Base-by-base conservation (phyloP, 2,888 invertebrate genomes). In the Allygus modestus region DNA sequence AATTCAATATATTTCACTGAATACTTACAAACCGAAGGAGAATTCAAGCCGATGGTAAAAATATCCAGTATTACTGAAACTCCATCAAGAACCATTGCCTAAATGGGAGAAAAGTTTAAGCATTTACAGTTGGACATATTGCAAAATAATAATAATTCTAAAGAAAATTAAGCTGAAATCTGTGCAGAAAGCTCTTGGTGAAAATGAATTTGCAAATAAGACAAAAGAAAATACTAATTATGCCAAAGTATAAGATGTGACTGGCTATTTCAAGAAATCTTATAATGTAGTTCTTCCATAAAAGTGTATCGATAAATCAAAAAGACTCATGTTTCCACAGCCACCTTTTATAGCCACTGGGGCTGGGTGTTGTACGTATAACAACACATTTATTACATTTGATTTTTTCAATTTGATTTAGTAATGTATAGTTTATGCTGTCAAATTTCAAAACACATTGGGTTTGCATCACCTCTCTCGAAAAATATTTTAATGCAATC, bases 41-140 rank as follows among this genome's bases (percentile, higher is more conserved):
- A 58, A 54, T 77, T 75, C 37, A 26, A 33, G 15, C 58, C 41
- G n/a, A 84, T 31, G n/a, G 75, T 65, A 26, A 84, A 54, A 79
- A 77, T 41, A 65, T 84, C 84, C 65, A 77, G 61, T 11, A 65
- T 17, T 37, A 84, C 37, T 28, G 84, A 58, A 79, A 75, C 73
- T 33, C 41, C 31, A 79, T 84, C 46, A 20, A 84, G 54, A n/a
- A 77, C 65, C 43, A 84, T 77, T 26, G 84, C 84, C 84, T 84
- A 75, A 43, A 58, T 23, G 23, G 23, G 12, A 58, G 7, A 84
- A 79, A 58, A 77, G 17, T n/a, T 31, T 28, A 4, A 31, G 5
- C 69, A 33, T 31, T 33, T 15, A 17, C 33, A 4, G 4, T 37
- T 37, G 9, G 37, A 37, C 4, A 37, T 9, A 9, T 37, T 37